Percentiles rank a stretch among this genome's conserved stretches.
phyloP scores from a whole-genome alignment of 2,797 vertebrate species.

The Enteromius afrohamiltoni region DNA sequence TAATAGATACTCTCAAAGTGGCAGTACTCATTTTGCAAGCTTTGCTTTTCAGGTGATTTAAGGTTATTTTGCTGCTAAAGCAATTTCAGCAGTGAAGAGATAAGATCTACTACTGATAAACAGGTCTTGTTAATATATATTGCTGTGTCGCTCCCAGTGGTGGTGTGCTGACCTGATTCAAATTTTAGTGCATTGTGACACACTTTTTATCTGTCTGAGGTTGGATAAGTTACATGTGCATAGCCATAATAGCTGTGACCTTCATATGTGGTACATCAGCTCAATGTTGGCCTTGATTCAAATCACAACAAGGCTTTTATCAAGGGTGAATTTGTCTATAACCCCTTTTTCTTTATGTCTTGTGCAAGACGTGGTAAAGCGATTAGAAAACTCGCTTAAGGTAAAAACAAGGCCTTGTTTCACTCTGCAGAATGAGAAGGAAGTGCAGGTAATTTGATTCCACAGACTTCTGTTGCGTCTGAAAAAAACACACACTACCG shows the following conservation, averaged over 20 bases:
- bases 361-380: neutral
- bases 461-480: neutral
- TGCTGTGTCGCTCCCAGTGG: constrained; percentile 2
- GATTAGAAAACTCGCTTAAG: neutral
- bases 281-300: constrained; percentile 7
- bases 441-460: constrained; percentile 37
- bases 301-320: neutral
- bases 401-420: constrained; percentile 16
- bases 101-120: neutral
- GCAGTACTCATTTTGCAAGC: constrained; percentile 12
- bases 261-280: constrained; percentile 2
- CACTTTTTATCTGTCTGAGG: constrained; percentile 33
- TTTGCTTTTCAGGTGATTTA: constrained; percentile 2
- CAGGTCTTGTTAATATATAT: constrained; percentile 14
- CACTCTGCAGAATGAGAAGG: neutral
- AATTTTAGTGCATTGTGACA: constrained; percentile 33
- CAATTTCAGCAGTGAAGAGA: neutral
- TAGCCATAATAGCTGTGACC: constrained; percentile 13
- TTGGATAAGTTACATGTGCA: constrained; percentile 17
- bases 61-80: neutral
- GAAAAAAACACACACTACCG: neutral
- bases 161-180: constrained; percentile 38
- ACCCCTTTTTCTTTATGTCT: neutral
- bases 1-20: constrained; percentile 23
- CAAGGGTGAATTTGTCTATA: neutral